Evolutionary conservation across 2,888 invertebrate species (phyloP).

Genomic region (Bugulina stolonifera): DNA sequence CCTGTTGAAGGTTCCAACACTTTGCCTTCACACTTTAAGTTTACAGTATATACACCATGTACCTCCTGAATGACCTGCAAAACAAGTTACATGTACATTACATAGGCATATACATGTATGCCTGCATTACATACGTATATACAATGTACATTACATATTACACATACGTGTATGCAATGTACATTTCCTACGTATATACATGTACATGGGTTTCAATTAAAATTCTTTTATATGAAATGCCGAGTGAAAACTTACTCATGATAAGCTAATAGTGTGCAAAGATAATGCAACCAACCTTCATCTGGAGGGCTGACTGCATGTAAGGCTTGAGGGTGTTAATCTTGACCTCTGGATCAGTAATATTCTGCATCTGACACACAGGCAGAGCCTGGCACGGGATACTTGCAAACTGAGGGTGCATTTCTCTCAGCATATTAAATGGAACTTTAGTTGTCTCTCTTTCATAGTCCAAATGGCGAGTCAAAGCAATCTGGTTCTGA

Average conservation of each 20-base stretch:
- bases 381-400: not conserved
- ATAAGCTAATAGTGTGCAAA: too few relatives aligned
- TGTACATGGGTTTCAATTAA: too few relatives aligned
- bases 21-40: not conserved
- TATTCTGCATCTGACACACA: conserved; percentile 11
- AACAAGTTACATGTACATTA: too few relatives aligned
- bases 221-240: too few relatives aligned
- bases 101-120: too few relatives aligned
- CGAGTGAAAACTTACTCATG: too few relatives aligned
- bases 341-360: not conserved
- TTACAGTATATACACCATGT: not conserved
- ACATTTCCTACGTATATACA: too few relatives aligned
- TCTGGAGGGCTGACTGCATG: not conserved
- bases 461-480: conserved; percentile 3
- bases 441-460: not conserved
- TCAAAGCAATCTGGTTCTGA: not conserved
- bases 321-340: not conserved
- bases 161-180: too few relatives aligned
- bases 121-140: too few relatives aligned
- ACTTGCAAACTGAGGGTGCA: not conserved
- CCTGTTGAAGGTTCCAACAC: not conserved
- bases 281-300: conserved; percentile 7
- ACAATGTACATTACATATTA: too few relatives aligned
- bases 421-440: not conserved
- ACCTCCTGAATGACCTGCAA: too few relatives aligned